phyloP scores from a whole-genome alignment of 2,797 vertebrate species.

The Caiman crocodilus region DNA sequence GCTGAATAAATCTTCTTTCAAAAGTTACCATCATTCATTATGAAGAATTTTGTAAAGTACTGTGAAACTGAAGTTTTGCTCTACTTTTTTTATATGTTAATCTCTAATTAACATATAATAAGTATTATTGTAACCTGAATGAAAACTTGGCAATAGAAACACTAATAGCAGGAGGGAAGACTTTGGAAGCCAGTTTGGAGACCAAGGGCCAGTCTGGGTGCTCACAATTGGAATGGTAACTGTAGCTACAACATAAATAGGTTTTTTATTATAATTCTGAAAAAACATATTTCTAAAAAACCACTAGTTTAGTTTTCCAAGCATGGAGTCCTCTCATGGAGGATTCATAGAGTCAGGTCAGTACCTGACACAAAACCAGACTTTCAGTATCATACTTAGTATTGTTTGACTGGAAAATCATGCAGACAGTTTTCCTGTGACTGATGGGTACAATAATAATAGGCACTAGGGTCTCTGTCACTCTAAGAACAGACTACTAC shows the following conservation, averaged over 20 bases:
- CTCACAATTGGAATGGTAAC: not conserved
- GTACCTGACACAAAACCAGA: not conserved
- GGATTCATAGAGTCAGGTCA: no score
- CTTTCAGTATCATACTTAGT: no score
- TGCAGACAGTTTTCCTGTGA: fast-evolving
- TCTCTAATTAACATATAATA: not conserved
- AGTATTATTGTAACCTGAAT: not conserved
- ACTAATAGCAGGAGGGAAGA: not conserved
- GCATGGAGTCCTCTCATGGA: not conserved
- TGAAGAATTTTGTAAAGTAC: not conserved
- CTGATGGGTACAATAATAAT: fast-evolving
- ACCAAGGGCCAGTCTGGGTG: not conserved
- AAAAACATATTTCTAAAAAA: not conserved
- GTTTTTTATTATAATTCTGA: fast-evolving
- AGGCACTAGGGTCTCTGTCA: not conserved
- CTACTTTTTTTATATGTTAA: not conserved
- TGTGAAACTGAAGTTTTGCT: not conserved
- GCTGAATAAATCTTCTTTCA: not conserved
- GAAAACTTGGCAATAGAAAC: not conserved
- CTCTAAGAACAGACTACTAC: not conserved
- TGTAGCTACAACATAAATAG: not conserved
- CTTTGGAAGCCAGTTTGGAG: not conserved
- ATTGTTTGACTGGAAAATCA: not conserved
- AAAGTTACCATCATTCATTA: not conserved
- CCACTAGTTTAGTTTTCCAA: not conserved